Evolutionary conservation across 2,797 vertebrate genomes (phyloP).

Genomic region (Phyllotis vaccarum): DNA sequence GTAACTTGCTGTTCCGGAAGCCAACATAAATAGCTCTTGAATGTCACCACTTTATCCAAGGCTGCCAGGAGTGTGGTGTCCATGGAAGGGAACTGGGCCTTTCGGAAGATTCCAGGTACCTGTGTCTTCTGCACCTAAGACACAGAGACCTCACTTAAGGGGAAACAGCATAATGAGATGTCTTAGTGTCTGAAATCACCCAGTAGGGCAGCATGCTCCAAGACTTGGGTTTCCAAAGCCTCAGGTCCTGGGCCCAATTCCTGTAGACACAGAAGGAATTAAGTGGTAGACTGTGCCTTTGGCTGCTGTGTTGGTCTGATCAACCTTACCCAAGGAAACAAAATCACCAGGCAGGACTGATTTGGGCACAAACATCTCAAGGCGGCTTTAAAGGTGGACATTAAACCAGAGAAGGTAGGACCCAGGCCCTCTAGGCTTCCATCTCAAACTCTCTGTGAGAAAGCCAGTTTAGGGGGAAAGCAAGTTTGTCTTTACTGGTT

Average conservation of each 20-base stretch:
- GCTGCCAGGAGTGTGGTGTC: too few species aligned
- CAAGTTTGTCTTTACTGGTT: background rate
- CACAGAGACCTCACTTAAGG: background rate
- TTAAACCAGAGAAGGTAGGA: background rate
- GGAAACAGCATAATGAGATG: fast-evolving
- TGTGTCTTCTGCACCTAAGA: fast-evolving
- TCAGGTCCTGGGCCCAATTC: too few species aligned
- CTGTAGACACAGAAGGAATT: background rate
- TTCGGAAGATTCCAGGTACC: background rate
- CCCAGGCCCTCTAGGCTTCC: background rate
- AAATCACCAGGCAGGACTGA: fast-evolving
- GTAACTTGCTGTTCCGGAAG: background rate
- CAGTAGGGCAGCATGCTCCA: background rate
- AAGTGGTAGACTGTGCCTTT: fast-evolving
- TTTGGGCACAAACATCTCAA: fast-evolving
- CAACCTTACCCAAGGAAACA: background rate
- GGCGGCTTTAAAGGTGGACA: background rate
- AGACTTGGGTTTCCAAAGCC: background rate
- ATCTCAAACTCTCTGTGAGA: background rate
- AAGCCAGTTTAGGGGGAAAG: background rate
- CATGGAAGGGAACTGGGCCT: background rate
- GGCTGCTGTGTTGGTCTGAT: background rate
- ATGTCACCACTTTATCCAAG: background rate
- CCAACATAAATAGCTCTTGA: too few species aligned
- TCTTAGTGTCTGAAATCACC: background rate